A percentile compares a stretch with the other conserved stretches of the same genome.
phyloP scores from a whole-genome alignment of 2,797 vertebrate species.

The Anniella stebbinsi region DNA sequence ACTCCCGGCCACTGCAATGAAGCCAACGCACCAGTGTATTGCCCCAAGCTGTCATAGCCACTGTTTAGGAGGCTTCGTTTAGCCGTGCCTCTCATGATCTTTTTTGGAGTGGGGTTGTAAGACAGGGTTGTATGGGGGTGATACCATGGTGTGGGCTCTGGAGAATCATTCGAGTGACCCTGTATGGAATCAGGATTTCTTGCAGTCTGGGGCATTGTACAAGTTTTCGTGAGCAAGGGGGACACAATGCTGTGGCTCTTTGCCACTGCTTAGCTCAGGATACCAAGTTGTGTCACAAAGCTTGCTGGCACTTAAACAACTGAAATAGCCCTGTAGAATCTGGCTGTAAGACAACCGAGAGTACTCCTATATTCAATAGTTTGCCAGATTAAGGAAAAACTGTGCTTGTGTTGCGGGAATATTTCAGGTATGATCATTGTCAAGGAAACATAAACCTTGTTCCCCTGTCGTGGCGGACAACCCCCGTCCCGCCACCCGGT shows the following conservation, averaged over 20 bases:
- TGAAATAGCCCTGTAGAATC: neutral
- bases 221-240: neutral
- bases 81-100: neutral
- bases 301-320: neutral
- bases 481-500: too few species aligned
- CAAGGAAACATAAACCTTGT: too few species aligned
- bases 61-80: neutral
- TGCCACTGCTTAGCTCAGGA: neutral
- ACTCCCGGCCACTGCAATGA: neutral
- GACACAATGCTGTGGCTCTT: too few species aligned
- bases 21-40: neutral
- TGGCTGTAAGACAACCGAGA: neutral
- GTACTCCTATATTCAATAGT: neutral
- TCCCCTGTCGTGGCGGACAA: too few species aligned
- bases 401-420: too few species aligned
- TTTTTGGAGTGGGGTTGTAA: neutral
- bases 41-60: neutral
- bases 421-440: too few species aligned
- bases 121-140: neutral
- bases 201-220: neutral
- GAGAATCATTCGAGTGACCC: neutral
- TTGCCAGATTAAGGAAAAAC: constrained; percentile 22
- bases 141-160: neutral
- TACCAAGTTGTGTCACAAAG: neutral
- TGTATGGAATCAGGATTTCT: neutral